Evolutionary conservation across 2,113 vertebrate species (phyloP).

Genomic region (Myrmecobius fasciatus): DNA sequence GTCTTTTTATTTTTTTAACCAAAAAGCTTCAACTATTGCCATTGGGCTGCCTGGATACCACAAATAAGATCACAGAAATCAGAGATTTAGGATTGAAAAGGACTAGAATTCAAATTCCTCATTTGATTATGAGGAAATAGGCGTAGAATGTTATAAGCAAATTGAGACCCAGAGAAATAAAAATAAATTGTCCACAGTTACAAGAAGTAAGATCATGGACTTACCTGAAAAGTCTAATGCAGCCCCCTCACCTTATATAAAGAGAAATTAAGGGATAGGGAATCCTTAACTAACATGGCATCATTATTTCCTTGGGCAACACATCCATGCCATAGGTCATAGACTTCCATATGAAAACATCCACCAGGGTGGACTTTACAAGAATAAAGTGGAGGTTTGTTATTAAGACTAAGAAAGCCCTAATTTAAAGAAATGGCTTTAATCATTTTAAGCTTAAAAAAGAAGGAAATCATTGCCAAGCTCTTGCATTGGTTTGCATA

Average conservation of each 20-base stretch:
- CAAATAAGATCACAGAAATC: neutral
- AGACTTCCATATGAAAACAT: neutral
- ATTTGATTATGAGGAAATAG: neutral
- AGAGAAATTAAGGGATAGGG: neutral
- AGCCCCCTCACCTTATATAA: neutral
- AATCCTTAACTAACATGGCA: neutral
- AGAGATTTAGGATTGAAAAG: neutral
- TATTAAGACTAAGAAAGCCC: neutral
- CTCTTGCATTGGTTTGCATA: neutral
- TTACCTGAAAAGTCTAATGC: neutral
- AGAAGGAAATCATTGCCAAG: conserved; percentile 29
- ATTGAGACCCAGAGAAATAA: neutral
- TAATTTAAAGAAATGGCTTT: neutral
- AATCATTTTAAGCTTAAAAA: conserved; percentile 21
- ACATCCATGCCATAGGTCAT: neutral
- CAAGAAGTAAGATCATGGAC: neutral
- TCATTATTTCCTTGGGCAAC: conserved; percentile 6
- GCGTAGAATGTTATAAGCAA: neutral
- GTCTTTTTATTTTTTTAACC: conserved; percentile 23
- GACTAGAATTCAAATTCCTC: neutral
- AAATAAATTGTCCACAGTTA: neutral
- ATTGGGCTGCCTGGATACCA: neutral
- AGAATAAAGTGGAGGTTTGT: neutral
- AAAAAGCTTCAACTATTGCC: neutral
- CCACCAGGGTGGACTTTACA: neutral